Percentiles rank a stretch among this genome's conserved stretches.
These are phyloP conservation scores for Ephydatia muelleri DNA, from an alignment of 37 sponge, comb jelly and placozoan genomes.

Conservation along the genomic window DNA sequence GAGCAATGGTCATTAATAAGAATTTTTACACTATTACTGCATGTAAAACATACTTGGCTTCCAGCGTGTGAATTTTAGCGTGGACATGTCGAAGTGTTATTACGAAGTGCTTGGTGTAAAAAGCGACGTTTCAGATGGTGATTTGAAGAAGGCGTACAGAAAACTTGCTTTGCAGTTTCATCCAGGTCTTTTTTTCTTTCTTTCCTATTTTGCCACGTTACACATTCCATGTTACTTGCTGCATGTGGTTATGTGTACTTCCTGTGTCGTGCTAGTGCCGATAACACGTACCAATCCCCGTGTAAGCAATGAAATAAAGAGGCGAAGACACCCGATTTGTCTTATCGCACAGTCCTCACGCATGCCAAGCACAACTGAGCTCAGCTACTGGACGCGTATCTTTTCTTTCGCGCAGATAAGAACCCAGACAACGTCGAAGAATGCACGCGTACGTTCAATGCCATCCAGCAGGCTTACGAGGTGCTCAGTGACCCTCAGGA, in stretches of 20 bases:
- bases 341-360: too few relatives aligned
- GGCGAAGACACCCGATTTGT: too few relatives aligned
- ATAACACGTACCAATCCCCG: not conserved
- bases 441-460: slow-evolving; percentile 58
- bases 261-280: not conserved
- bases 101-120: slow-evolving; percentile 88
- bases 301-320: too few relatives aligned
- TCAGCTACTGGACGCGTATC: not conserved
- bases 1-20: not conserved
- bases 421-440: slow-evolving; percentile 82
- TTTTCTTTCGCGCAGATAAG: slow-evolving; percentile 60
- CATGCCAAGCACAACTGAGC: too few relatives aligned
- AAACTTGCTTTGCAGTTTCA: slow-evolving; percentile 89
- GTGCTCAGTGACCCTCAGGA: slow-evolving; percentile 97
- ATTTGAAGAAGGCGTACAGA: slow-evolving; percentile 88
- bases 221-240: too few relatives aligned
- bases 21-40: not conserved
- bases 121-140: slow-evolving; percentile 67
- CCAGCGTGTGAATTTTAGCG: not conserved
- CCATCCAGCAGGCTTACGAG: slow-evolving; percentile 92
- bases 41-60: not conserved
- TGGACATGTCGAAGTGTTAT: slow-evolving; percentile 62
- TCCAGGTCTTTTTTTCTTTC: slow-evolving; percentile 44
- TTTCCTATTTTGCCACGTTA: too few relatives aligned
- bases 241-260: too few relatives aligned